phyloP scores from a whole-genome alignment of 1,140 invertebrate genomes.

The Pseudomyrmex cubaensis region DNA sequence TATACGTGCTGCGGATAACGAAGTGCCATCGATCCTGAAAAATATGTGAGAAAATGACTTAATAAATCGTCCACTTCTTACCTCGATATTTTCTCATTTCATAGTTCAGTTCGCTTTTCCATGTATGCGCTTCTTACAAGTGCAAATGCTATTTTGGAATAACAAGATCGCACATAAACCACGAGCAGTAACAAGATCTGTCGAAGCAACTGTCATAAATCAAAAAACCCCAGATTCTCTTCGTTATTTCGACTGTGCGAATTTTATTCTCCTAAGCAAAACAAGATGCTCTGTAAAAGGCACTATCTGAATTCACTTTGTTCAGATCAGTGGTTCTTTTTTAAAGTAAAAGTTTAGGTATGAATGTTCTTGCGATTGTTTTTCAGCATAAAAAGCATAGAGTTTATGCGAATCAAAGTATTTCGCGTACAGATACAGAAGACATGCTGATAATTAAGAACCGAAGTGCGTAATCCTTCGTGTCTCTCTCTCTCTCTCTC shows the following conservation, averaged over 20 bases:
- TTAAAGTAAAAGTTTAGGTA: too few species aligned
- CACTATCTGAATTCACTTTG: not conserved
- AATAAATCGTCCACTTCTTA: slow-evolving; percentile 60
- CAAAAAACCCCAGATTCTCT: slow-evolving; percentile 51
- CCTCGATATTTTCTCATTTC: slow-evolving; percentile 13
- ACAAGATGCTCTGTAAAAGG: slow-evolving; percentile 6
- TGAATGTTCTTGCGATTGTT: not conserved
- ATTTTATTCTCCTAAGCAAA: slow-evolving; percentile 56
- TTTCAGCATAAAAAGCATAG: not conserved
- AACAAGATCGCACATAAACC: slow-evolving; percentile 65
- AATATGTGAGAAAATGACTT: slow-evolving; percentile 23
- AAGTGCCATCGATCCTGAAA: slow-evolving; percentile 31
- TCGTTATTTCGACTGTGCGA: slow-evolving; percentile 62
- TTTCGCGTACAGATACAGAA: not conserved
- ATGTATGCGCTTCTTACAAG: not conserved
- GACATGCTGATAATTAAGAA: slow-evolving; percentile 66
- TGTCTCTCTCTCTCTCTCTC: too few species aligned
- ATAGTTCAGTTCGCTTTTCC: not conserved
- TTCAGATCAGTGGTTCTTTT: too few species aligned
- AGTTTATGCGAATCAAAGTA: not conserved
- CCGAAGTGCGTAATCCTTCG: slow-evolving; percentile 64
- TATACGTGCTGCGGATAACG: slow-evolving; percentile 48
- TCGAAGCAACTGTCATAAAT: slow-evolving; percentile 57
- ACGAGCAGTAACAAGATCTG: slow-evolving; percentile 65
- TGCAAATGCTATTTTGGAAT: slow-evolving; percentile 62